These are phyloP conservation scores for Platycercus adscitus DNA, from an alignment of 2,113 vertebrate genomes.

Conservation along the genomic window DNA sequence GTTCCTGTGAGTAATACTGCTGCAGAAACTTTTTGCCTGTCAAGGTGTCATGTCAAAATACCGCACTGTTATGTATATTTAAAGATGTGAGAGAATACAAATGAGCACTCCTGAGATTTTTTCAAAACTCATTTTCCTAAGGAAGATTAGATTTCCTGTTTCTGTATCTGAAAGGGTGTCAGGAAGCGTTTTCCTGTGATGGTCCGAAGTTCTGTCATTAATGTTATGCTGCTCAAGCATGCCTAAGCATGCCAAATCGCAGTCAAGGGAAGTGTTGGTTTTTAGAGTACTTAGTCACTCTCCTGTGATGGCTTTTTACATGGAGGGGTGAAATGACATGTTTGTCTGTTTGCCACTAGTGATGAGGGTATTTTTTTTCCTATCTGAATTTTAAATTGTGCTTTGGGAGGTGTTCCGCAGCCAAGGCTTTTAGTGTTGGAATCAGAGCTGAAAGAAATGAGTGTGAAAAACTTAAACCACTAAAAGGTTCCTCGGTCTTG, in stretches of 20 bases:
- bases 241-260: background rate
- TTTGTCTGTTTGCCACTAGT: background rate
- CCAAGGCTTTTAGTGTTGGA: background rate
- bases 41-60: background rate
- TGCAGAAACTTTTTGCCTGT: background rate
- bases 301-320: background rate
- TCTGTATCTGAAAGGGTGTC: background rate
- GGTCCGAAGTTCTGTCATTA: background rate
- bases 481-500: background rate
- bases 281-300: conserved; percentile 3
- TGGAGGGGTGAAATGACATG: background rate
- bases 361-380: background rate
- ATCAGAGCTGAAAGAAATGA: background rate
- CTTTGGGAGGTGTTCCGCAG: background rate
- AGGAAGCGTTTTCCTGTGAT: background rate
- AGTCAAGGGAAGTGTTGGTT: background rate
- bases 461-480: background rate
- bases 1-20: background rate
- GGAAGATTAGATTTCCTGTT: background rate
- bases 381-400: background rate
- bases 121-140: background rate
- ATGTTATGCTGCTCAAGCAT: background rate
- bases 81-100: background rate
- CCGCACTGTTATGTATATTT: background rate
- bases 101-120: background rate